Evolutionary conservation across 2,113 vertebrate genomes (phyloP), one percentile per base, ranked within the genome.

Genomic region (Gasterosteus aculeatus): DNA sequence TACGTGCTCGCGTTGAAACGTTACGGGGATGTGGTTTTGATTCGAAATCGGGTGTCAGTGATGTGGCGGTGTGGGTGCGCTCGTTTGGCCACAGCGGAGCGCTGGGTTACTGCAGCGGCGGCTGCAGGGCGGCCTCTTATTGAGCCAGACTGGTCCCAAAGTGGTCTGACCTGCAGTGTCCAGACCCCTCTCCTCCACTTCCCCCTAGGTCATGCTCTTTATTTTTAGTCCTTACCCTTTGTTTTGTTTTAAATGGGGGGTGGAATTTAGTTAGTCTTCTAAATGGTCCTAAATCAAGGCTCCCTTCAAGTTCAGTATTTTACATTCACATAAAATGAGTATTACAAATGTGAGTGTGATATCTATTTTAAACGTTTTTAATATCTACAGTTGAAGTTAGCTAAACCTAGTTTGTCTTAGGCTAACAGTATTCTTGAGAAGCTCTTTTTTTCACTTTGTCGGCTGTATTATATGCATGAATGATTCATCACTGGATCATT

Each of bases 61-160:
- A 12, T 77, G 2, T 35, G 31, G 62, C 35, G 31, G 56, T 38
- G 56, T 38, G 35, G 35, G 35, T 77, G 80, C 73, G 78, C 82
- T 66, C 72, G 58, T 56, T 79, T 83, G 86, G 80, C 85, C 85
- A 70, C 67, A 75, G 70, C 72, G 71, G 83, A 81, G 87, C 85
- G 60, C 72, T 54, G 72, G 64, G 59, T 84, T 79, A 84, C 77
- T 85, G 82, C 85, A 90, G 78, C 35, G 35, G 5, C 7, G 35
- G 75, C 82, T 87, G 85, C 81, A 67, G 77, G 82, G 85, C 84
- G 87, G 79, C 86, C 80, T 84, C 80, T 80, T 39, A 80, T 78
- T 66, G 71, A 71, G 60, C 46, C 76, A 62, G 71, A 51, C 42
- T 22, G 53, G 74, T 72, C 63, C 67, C 75, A 49, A 1, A 74